These are phyloP conservation scores for Monomorium pharaonis DNA, from an alignment of 1,140 invertebrate genomes.

Conservation along the genomic window DNA sequence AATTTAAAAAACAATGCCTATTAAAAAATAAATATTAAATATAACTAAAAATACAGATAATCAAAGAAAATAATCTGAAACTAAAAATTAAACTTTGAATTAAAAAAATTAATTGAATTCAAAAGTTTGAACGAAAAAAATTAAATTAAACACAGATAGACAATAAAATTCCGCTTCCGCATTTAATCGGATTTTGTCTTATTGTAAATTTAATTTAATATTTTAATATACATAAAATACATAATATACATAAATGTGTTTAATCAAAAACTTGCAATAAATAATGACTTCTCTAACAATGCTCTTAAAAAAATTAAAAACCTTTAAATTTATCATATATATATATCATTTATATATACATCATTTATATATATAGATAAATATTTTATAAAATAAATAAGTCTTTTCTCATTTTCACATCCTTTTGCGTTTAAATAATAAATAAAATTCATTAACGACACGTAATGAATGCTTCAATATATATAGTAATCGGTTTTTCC, in stretches of 20 bases:
- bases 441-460: background rate
- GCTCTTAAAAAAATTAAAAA: background rate
- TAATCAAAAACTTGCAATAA: background rate
- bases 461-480: background rate
- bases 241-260: background rate
- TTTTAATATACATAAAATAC: no score
- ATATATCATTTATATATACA: background rate
- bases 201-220: background rate
- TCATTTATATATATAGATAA: background rate
- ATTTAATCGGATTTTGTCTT: background rate
- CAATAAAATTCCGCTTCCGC: background rate
- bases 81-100: background rate
- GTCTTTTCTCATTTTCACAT: background rate
- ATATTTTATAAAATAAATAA: background rate
- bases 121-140: background rate
- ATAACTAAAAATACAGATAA: background rate
- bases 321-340: slow-evolving; percentile 1
- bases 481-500: background rate
- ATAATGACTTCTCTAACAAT: background rate
- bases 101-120: background rate
- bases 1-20: background rate
- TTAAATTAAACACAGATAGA: background rate
- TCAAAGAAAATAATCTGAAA: background rate
- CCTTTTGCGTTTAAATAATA: background rate
- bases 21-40: background rate